A percentile compares a stretch with the other conserved stretches of the same genome.
Conservation (phyloP, 2,888 invertebrate genomes). For the Falcaria lacertinaria region DNA sequence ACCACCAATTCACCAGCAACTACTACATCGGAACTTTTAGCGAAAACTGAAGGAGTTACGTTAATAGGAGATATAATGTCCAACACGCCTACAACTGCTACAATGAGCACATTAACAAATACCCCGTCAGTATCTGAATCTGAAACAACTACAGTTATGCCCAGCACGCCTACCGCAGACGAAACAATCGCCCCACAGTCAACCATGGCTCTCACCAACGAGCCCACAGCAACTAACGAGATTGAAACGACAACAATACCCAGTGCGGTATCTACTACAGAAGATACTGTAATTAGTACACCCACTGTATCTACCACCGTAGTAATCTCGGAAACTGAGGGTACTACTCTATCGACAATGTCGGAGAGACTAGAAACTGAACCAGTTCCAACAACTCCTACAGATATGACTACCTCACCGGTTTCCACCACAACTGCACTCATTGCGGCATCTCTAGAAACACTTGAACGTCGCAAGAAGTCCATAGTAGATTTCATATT, state of each 20-base stretch:
- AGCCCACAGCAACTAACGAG: conserved; percentile 40
- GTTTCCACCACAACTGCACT: conserved; percentile 21
- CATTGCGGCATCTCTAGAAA: conserved; percentile 46
- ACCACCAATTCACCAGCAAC: conserved; percentile 12
- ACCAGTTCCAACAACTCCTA: conserved; percentile 5
- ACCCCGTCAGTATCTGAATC: background rate
- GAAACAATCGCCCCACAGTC: conserved; percentile 27
- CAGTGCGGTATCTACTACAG: conserved; percentile 12
- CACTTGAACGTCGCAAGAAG: conserved; percentile 57
- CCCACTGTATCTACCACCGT: conserved; percentile 1
- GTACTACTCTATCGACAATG: background rate
- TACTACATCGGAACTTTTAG: conserved; percentile 7
- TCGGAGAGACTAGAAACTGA: conserved; percentile 4
- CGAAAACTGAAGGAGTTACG: conserved; percentile 4
- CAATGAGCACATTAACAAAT: background rate
- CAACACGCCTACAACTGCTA: conserved; percentile 1
- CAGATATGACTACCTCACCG: conserved; percentile 20
- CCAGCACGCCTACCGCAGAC: conserved; percentile 10
- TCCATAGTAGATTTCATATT: conserved; percentile 67
- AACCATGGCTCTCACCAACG: conserved; percentile 30
- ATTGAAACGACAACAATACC: conserved; percentile 26
- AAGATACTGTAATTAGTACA: conserved; percentile 10
- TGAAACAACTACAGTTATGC: conserved; percentile 11
- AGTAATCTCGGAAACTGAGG: conserved; percentile 1
- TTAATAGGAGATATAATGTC: too few species aligned